Percentiles rank a stretch among this genome's conserved stretches.
Evolutionary conservation across 2,113 vertebrate species (phyloP).

Genomic region (Sclerurus mexicanus): DNA sequence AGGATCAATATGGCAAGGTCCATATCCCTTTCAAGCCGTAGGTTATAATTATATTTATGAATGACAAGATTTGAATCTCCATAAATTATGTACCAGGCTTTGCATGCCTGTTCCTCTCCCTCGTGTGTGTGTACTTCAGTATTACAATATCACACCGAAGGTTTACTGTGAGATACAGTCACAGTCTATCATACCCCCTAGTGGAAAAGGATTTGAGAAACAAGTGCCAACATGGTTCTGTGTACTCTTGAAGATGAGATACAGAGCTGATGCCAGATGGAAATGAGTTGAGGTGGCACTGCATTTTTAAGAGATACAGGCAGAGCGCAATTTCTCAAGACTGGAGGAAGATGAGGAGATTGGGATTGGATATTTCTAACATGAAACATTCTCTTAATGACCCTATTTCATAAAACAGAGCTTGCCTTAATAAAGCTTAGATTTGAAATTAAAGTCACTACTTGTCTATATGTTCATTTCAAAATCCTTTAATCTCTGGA

Average conservation of each 20-base stretch:
- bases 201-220: constrained; percentile 65
- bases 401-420: background rate
- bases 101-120: background rate
- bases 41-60: constrained; percentile 60
- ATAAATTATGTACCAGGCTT: constrained; percentile 43
- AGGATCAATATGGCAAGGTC: constrained; percentile 44
- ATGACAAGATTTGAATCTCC: constrained; percentile 50
- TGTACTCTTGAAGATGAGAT: background rate
- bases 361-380: constrained; percentile 8
- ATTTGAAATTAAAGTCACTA: constrained; percentile 56
- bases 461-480: constrained; percentile 59
- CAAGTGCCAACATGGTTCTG: constrained; percentile 17
- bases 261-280: background rate
- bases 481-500: constrained; percentile 65
- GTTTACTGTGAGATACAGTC: constrained; percentile 8
- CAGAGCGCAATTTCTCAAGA: constrained; percentile 3
- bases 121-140: background rate
- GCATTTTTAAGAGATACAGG: background rate
- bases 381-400: constrained; percentile 24
- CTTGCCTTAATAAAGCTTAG: constrained; percentile 36
- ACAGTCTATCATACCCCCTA: constrained; percentile 58
- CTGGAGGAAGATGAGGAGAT: background rate
- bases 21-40: constrained; percentile 24
- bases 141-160: background rate
- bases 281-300: constrained; percentile 5